These are phyloP conservation scores for Centropyge bicolor DNA, from an alignment of 2,797 vertebrate species.

Conservation along the genomic window DNA sequence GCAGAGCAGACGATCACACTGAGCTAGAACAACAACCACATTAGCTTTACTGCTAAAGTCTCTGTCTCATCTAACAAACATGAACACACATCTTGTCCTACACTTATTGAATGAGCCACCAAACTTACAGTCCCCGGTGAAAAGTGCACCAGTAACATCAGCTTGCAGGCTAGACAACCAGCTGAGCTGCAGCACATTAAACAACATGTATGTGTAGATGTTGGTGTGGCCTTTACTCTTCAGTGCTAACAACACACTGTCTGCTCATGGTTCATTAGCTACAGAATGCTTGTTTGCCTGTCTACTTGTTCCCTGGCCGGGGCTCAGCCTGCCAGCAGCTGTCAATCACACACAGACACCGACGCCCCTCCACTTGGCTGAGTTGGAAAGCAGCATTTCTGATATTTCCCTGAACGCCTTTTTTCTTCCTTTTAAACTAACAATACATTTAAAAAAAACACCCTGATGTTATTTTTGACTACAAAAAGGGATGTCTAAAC, in stretches of 20 bases:
- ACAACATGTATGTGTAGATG: background rate
- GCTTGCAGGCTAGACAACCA: background rate
- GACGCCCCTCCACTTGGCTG: background rate
- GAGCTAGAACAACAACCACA: background rate
- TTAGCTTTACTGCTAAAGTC: background rate
- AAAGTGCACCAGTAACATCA: background rate
- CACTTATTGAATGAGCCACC: background rate
- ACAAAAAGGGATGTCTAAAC: background rate
- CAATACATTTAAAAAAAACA: background rate
- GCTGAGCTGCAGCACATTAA: background rate
- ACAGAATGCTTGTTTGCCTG: no score
- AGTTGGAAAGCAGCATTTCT: background rate
- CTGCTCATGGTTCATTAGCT: background rate
- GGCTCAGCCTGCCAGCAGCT: background rate
- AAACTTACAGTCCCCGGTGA: background rate
- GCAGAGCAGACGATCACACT: background rate
- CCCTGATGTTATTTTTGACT: background rate
- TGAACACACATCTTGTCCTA: background rate
- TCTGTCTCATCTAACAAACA: background rate
- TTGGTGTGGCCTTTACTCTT: background rate
- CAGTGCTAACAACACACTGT: background rate
- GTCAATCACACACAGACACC: background rate
- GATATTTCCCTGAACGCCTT: background rate
- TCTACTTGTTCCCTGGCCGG: background rate
- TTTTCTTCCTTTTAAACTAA: background rate